phyloP scores from a whole-genome alignment of 2,113 vertebrate genomes.

The Aptenodytes patagonicus region DNA sequence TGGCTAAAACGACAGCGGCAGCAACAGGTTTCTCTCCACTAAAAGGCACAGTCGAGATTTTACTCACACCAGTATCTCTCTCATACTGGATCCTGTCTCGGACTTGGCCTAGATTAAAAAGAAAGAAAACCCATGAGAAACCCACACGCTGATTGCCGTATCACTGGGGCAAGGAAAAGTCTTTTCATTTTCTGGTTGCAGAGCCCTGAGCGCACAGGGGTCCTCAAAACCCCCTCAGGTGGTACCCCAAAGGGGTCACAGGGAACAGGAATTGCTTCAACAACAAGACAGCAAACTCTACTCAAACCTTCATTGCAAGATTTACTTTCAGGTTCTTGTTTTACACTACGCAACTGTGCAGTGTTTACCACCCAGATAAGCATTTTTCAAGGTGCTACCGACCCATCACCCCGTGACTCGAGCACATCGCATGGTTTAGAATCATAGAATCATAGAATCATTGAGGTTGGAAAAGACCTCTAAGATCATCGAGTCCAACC shows the following conservation, averaged over 20 bases:
- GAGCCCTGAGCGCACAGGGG: background rate
- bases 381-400: background rate
- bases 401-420: background rate
- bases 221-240: background rate
- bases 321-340: background rate
- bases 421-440: background rate
- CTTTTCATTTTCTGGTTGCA: background rate
- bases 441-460: background rate
- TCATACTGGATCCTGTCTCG: conserved; percentile 76
- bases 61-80: conserved; percentile 86
- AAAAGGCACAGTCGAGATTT: background rate
- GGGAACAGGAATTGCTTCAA: background rate
- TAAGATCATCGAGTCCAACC: accelerated
- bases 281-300: background rate
- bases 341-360: background rate
- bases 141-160: accelerated
- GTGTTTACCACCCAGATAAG: background rate
- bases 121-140: background rate
- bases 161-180: background rate
- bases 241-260: background rate
- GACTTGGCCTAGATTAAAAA: conserved; percentile 86
- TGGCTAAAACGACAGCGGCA: background rate
- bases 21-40: background rate
- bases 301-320: background rate
- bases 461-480: background rate